Evolutionary conservation across 2,888 invertebrate species (phyloP), one percentile per base, ranked within the genome.

Genomic region (Dicyrtomina minuta): DNA sequence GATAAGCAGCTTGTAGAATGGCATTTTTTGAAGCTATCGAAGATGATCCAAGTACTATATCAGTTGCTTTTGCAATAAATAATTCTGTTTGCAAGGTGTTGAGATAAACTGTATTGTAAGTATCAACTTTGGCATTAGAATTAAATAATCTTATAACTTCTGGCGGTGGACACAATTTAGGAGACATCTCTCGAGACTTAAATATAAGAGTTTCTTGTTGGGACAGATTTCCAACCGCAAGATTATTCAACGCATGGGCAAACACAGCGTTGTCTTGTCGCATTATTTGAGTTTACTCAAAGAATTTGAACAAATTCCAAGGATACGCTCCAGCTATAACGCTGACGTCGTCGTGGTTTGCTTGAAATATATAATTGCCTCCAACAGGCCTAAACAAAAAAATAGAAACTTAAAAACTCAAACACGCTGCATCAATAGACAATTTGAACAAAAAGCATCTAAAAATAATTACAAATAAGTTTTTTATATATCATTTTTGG

Each of bases 371-470:
- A 12, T 24, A 26, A 27, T 3, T 1, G 12, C 20, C 74, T 8
- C 20, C 41, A 8, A 79, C 75, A 10, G 78, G 79, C 8, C 72
- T 46, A 1, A n/a, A n/a, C n/a, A n/a, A n/a, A n/a, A n/a, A n/a
- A n/a, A n/a, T n/a, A n/a, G n/a, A n/a, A n/a, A n/a, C n/a, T n/a
- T n/a, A n/a, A n/a, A n/a, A n/a, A n/a, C n/a, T n/a, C n/a, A n/a
- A n/a, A n/a, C n/a, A n/a, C n/a, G n/a, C n/a, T n/a, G n/a, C n/a
- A n/a, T n/a, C n/a, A n/a, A n/a, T n/a, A n/a, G n/a, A n/a, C n/a
- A n/a, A n/a, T n/a, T n/a, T n/a, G n/a, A n/a, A n/a, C n/a, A n/a
- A n/a, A n/a, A n/a, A n/a, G n/a, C n/a, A n/a, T n/a, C n/a, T n/a
- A n/a, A n/a, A n/a, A n/a, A n/a, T n/a, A n/a, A n/a, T n/a, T n/a